Evolutionary conservation across 2,113 vertebrate genomes (phyloP).

Genomic region (Chloroceryle aenea): DNA sequence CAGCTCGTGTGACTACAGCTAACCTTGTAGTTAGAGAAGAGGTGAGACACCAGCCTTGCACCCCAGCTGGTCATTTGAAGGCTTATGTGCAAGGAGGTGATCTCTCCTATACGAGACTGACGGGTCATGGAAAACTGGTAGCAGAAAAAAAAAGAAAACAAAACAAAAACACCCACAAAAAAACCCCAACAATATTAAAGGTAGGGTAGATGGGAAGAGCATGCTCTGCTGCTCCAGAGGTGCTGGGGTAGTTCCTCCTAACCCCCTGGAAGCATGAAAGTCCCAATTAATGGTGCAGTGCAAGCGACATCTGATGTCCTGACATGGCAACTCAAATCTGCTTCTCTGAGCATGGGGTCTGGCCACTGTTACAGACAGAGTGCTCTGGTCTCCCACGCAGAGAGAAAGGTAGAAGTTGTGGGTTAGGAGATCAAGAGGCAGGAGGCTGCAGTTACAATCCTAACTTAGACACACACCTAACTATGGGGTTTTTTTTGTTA

Average conservation of each 20-base stretch:
- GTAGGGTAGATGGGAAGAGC: not conserved
- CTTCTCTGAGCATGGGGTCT: not conserved
- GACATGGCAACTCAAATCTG: fast-evolving
- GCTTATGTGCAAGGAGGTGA: not conserved
- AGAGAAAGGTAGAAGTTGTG: not conserved
- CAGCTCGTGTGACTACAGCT: not conserved
- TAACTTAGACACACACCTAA: fast-evolving
- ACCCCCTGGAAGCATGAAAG: not conserved
- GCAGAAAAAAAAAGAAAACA: not conserved
- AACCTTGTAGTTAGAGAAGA: not conserved
- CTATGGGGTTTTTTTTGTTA: not conserved
- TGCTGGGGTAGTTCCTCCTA: not conserved
- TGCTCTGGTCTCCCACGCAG: fast-evolving
- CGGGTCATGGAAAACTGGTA: not conserved
- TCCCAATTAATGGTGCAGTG: not conserved
- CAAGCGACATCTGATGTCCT: fast-evolving
- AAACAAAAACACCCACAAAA: too few species aligned
- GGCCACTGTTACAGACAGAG: not conserved
- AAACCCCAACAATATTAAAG: not conserved
- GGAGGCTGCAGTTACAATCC: not conserved
- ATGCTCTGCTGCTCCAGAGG: not conserved
- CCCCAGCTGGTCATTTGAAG: not conserved
- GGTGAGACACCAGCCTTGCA: not conserved
- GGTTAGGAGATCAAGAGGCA: not conserved
- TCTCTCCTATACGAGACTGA: not conserved